Conservation (phyloP, 2,888 invertebrate genomes). For the Ypsolopha sequella region DNA sequence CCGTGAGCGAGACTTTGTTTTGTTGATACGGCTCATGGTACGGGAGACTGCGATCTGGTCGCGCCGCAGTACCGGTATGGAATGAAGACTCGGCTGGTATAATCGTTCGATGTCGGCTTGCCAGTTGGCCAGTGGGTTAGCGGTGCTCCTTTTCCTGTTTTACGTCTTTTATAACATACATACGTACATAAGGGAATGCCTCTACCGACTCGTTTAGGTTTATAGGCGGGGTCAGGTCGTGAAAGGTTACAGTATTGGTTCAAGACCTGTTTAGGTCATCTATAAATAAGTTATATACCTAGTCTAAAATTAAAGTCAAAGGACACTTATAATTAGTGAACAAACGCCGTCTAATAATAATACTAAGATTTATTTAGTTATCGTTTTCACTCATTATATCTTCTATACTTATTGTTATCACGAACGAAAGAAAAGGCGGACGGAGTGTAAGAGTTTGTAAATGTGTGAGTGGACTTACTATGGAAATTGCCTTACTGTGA, state of each 20-base stretch:
- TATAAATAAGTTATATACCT: not conserved
- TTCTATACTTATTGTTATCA: too few relatives aligned
- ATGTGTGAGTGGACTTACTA: too few relatives aligned
- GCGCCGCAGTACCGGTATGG: slow-evolving; percentile 51
- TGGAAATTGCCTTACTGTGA: too few relatives aligned
- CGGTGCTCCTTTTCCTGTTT: slow-evolving; percentile 65
- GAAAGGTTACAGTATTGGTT: not conserved
- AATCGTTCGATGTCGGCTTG: slow-evolving; percentile 51
- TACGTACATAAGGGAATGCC: slow-evolving; percentile 20
- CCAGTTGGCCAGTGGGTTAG: slow-evolving; percentile 69
- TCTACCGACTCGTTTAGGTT: slow-evolving; percentile 6
- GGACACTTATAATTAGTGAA: too few relatives aligned
- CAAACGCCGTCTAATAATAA: too few relatives aligned
- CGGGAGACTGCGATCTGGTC: slow-evolving; percentile 18
- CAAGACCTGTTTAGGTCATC: not conserved
- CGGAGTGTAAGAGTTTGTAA: too few relatives aligned
- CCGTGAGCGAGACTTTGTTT: slow-evolving; percentile 13
- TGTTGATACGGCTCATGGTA: slow-evolving; percentile 12
- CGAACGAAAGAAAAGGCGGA: too few relatives aligned
- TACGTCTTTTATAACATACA: slow-evolving; percentile 49
- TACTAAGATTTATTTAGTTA: too few relatives aligned
- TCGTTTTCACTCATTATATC: too few relatives aligned
- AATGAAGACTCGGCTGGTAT: slow-evolving; percentile 51
- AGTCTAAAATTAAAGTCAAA: too few relatives aligned
- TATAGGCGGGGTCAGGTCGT: slow-evolving; percentile 2